phyloP scores from a whole-genome alignment of 2,888 invertebrate genomes.

The Drosophila fungiperda region DNA sequence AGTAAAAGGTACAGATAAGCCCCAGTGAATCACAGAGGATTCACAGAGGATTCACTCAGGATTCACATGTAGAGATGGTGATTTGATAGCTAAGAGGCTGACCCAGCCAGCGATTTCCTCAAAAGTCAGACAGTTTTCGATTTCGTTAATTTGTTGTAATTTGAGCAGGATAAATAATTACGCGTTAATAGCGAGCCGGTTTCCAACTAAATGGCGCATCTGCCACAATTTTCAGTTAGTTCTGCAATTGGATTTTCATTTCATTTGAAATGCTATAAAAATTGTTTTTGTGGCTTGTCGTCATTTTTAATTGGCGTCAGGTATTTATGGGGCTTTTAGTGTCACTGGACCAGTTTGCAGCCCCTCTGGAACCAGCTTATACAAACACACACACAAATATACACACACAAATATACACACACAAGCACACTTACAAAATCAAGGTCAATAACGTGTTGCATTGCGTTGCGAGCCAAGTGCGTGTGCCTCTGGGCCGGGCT shows the following conservation, averaged over 20 bases:
- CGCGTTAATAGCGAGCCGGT: slow-evolving; percentile 27
- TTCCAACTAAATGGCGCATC: slow-evolving; percentile 77
- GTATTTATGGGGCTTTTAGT: slow-evolving; percentile 56
- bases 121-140: slow-evolving; percentile 72
- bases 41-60: slow-evolving; percentile 34
- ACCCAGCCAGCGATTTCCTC: slow-evolving; percentile 55
- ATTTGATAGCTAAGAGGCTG: slow-evolving; percentile 66
- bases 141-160: slow-evolving; percentile 60
- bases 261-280: slow-evolving; percentile 36
- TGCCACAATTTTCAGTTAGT: slow-evolving; percentile 51
- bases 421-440: slow-evolving; percentile 50
- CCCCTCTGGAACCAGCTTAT: slow-evolving; percentile 21
- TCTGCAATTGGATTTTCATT: slow-evolving; percentile 43
- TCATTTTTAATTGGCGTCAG: slow-evolving; percentile 42
- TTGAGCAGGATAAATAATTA: slow-evolving; percentile 52
- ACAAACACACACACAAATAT: slow-evolving; percentile 3
- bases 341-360: slow-evolving; percentile 74
- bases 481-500: slow-evolving; percentile 47
- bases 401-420: neutral
- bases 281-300: slow-evolving; percentile 60
- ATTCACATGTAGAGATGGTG: slow-evolving; percentile 64
- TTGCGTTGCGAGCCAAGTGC: slow-evolving; percentile 34
- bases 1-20: slow-evolving; percentile 2
- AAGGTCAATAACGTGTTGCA: slow-evolving; percentile 72
- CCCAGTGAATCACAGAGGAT: slow-evolving; percentile 27